Evolutionary conservation across 2,888 invertebrate species (phyloP), one percentile per base, ranked within the genome.

Genomic region (Aromia moschata): DNA sequence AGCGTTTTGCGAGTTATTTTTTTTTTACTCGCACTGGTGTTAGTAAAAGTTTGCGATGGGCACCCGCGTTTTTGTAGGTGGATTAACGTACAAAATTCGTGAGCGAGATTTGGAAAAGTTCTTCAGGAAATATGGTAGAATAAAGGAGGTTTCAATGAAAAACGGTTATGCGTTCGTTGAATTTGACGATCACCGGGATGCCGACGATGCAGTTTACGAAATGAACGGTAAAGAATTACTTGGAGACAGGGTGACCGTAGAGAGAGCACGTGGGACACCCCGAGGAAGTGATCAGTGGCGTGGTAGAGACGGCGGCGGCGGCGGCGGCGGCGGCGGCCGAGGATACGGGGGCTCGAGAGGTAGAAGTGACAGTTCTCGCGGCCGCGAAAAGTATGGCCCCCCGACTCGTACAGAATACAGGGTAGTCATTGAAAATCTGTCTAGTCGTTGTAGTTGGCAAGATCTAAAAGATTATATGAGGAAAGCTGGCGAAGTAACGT

Each of bases 401-500:
- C 98, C 98, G 54, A 94, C 95, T 71, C 89, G 98, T 76, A 98
- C 98, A 72, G 97, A 98, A 84, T 94, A 97, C 82, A 90, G 98
- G 71, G 87, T 98, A 67, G 91, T 96, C 80, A 96, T 99, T 73
- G 98, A 98, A 83, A 99, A 99, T 84, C 86, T 99, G 69, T 98
- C 97, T 68, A 97, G 96, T 80, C 90, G 98, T 76, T 96, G 98
- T 78, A 97, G 97, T 85, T 99, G 98, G 98, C 98, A 98, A 96
- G 98, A 97, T 83, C 85, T 98, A 82, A 98, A 98, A 85, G 98
- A 98, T 85, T 94, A 94, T 83, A 96, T 98, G 96, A 90, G 97
- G 74, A 94, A 95, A 82, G 95, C 95, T 71, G 97, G 97, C 65
- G 98, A 98, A 84, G 97, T 98, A 5, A 96, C 96, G 25, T 98